Percentiles rank a stretch among this genome's conserved stretches.
Conservation (phyloP, 2,113 vertebrate species). For the Cheilinus undulatus region DNA sequence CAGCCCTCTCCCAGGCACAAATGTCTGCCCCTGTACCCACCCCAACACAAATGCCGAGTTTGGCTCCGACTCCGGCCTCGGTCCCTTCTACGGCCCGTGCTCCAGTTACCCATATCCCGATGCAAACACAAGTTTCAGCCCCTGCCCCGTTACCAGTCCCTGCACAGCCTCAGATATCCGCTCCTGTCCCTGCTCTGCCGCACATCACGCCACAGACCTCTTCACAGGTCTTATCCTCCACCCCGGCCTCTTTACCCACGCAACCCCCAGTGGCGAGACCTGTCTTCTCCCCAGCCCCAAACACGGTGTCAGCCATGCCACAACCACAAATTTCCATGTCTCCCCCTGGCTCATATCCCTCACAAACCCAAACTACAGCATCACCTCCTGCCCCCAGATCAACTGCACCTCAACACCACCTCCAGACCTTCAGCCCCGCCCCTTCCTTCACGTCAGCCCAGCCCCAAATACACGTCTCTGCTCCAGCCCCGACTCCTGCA, state of each 20-base stretch:
- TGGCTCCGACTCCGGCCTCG: conserved; percentile 30
- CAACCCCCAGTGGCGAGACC: conserved; percentile 35
- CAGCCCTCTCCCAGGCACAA: conserved; percentile 63
- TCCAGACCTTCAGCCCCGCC: conserved; percentile 26
- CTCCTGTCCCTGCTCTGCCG: conserved; percentile 21
- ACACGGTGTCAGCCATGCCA: conserved; percentile 11
- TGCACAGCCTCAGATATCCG: conserved; percentile 19
- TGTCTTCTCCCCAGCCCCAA: conserved; percentile 22
- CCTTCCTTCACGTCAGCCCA: conserved; percentile 35
- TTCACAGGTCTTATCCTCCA: conserved; percentile 32
- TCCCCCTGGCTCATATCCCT: conserved; percentile 23
- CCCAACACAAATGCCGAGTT: conserved; percentile 19
- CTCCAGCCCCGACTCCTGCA: conserved; percentile 17
- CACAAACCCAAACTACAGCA: conserved; percentile 10
- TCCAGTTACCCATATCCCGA: not conserved
- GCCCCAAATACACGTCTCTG: conserved; percentile 28
- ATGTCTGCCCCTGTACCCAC: conserved; percentile 59
- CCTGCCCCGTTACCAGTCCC: conserved; percentile 21
- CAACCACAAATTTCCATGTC: conserved; percentile 42
- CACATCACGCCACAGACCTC: conserved; percentile 31
- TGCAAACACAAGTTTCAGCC: conserved; percentile 37
- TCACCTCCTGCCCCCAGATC: conserved; percentile 24
- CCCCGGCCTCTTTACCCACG: conserved; percentile 4
- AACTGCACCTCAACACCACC: conserved; percentile 29
- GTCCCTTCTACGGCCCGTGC: not conserved